Percentiles rank a stretch among this genome's conserved stretches.
These are phyloP conservation scores for Maccullochella peelii DNA, from an alignment of 2,113 vertebrate species.

Conservation along the genomic window DNA sequence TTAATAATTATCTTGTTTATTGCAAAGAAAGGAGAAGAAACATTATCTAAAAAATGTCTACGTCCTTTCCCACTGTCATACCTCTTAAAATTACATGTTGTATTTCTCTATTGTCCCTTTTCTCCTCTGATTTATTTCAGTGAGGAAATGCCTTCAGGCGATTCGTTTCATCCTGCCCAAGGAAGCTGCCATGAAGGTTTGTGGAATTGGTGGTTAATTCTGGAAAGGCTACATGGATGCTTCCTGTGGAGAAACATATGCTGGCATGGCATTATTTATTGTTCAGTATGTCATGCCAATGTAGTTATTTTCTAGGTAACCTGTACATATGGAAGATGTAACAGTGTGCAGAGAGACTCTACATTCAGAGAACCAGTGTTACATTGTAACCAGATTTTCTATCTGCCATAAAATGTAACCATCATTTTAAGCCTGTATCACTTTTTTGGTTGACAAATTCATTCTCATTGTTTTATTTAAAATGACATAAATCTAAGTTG, in stretches of 20 bases:
- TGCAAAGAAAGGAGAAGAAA: background rate
- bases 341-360: background rate
- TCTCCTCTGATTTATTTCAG: conserved; percentile 73
- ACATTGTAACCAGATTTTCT: background rate
- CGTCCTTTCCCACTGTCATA: no score
- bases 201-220: background rate
- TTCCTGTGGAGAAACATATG: background rate
- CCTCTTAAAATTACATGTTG: no score
- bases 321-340: background rate
- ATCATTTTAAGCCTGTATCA: background rate
- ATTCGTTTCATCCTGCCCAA: conserved; percentile 93
- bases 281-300: background rate
- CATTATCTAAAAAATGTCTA: background rate
- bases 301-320: background rate
- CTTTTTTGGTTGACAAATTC: background rate
- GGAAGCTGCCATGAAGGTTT: conserved; percentile 92
- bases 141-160: conserved; percentile 93
- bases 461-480: background rate
- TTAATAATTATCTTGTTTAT: background rate
- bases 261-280: background rate
- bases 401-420: background rate
- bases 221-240: background rate
- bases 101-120: background rate
- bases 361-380: background rate
- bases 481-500: background rate